A percentile compares a stretch with the other conserved stretches of the same genome.
phyloP scores from a whole-genome alignment of 92 coral and sea anemone genomes.

The Umimayanthus chanpuru region DNA sequence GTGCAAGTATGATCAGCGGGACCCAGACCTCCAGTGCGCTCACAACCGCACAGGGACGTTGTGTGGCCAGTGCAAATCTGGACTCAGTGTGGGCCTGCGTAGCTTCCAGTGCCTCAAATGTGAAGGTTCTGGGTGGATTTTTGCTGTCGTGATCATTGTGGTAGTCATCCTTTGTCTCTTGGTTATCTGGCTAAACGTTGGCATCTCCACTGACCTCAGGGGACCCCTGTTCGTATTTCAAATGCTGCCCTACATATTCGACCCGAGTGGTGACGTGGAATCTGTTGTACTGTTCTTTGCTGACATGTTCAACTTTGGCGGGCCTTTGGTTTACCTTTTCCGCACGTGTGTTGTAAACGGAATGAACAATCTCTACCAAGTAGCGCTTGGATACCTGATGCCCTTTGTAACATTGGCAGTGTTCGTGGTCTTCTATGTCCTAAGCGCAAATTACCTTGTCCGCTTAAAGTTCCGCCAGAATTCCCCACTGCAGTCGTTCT shows the following conservation, averaged over 20 bases:
- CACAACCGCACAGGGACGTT: constrained; percentile 74
- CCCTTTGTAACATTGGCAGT: constrained; percentile 70
- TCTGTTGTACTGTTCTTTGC: constrained; percentile 59
- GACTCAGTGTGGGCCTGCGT: constrained; percentile 76
- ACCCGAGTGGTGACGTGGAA: constrained; percentile 74
- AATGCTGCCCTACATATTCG: constrained; percentile 83
- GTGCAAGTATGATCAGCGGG: constrained; percentile 67
- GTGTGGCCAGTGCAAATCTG: constrained; percentile 82
- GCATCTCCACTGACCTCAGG: constrained; percentile 88
- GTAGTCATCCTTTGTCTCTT: constrained; percentile 67
- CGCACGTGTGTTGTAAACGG: constrained; percentile 72
- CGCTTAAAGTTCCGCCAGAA: constrained; percentile 79
- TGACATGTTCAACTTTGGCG: constrained; percentile 77
- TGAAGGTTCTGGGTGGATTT: constrained; percentile 61
- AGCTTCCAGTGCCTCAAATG: constrained; percentile 67
- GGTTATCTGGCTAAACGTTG: constrained; percentile 85
- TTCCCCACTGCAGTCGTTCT: constrained; percentile 89
- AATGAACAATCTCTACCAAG: constrained; percentile 65
- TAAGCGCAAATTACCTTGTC: constrained; percentile 72
- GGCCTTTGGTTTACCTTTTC: constrained; percentile 75
- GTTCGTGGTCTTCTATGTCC: constrained; percentile 73
- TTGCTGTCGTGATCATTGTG: constrained; percentile 61
- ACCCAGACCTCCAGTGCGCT: constrained; percentile 71
- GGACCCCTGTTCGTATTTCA: constrained; percentile 98
- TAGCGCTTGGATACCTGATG: constrained; percentile 85